phyloP scores from a whole-genome alignment of 2,888 invertebrate genomes.

The Anaspis maculata region DNA sequence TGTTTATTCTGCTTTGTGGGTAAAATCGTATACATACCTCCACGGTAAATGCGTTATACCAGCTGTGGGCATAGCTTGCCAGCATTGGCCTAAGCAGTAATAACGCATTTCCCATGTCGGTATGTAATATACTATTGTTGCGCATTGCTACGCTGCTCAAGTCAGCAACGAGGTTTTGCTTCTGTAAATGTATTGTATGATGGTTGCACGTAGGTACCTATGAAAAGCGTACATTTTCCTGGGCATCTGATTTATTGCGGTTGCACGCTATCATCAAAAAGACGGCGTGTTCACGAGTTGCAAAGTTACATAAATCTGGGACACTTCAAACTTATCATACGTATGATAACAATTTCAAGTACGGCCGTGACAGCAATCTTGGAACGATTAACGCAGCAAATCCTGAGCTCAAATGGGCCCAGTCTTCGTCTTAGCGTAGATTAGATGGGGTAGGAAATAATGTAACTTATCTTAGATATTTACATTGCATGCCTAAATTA shows the following conservation, averaged over 20 bases:
- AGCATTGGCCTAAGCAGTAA: no score
- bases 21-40: no score
- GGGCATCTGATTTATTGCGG: no score
- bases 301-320: slow-evolving; percentile 10
- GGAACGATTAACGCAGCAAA: slow-evolving; percentile 32
- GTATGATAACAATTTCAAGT: slow-evolving; percentile 24
- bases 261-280: slow-evolving; percentile 9
- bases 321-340: slow-evolving; percentile 13
- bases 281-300: slow-evolving; percentile 7
- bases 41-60: no score
- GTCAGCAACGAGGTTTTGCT: neutral
- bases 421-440: slow-evolving; percentile 29
- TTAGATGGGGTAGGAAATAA: slow-evolving; percentile 32
- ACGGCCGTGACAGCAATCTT: slow-evolving; percentile 31
- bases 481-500: slow-evolving; percentile 33
- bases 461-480: slow-evolving; percentile 35
- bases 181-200: slow-evolving; percentile 1
- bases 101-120: no score
- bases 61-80: no score
- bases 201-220: neutral
- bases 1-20: no score
- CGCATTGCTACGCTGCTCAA: no score
- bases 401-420: slow-evolving; percentile 30
- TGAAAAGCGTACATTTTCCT: no score
- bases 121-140: no score